Conservation (phyloP, 2,113 vertebrate species). For the Dasyornis broadbenti region DNA sequence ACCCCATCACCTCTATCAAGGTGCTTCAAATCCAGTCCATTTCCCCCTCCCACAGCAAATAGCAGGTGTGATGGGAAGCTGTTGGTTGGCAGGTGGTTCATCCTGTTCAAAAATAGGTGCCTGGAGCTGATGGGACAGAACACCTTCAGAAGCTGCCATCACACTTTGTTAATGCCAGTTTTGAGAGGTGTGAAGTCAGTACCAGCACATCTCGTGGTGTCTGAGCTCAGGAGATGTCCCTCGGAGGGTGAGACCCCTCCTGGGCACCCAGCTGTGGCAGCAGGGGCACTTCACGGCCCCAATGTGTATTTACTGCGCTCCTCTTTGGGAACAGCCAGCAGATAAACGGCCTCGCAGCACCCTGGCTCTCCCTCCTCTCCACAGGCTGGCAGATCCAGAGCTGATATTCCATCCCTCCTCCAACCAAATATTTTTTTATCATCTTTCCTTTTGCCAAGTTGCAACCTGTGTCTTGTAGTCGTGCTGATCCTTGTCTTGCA, state of each 20-base stretch:
- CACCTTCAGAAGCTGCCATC: not conserved
- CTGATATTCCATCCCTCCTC: not conserved
- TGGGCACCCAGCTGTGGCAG: not conserved
- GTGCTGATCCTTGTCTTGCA: constrained; percentile 19
- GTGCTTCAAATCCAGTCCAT: not conserved
- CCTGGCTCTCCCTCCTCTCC: not conserved
- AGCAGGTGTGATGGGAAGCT: not conserved
- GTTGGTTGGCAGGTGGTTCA: not conserved
- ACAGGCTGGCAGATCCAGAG: not conserved
- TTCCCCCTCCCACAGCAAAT: not conserved
- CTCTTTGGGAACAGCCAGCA: not conserved
- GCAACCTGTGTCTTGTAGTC: not conserved
- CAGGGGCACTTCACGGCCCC: not conserved
- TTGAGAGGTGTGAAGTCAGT: not conserved
- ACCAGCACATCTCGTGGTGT: not conserved
- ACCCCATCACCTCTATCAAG: not conserved
- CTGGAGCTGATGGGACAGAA: not conserved
- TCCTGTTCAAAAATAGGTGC: not conserved
- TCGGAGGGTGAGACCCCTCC: not conserved
- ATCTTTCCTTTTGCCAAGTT: not conserved
- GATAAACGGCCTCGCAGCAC: not conserved
- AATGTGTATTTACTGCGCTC: not conserved
- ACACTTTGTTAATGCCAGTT: not conserved
- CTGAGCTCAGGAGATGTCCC: not conserved
- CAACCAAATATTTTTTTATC: not conserved